A percentile compares a stretch with the other conserved stretches of the same genome.
phyloP scores from a whole-genome alignment of 2,797 vertebrate species.

The Buceros bicornis region DNA sequence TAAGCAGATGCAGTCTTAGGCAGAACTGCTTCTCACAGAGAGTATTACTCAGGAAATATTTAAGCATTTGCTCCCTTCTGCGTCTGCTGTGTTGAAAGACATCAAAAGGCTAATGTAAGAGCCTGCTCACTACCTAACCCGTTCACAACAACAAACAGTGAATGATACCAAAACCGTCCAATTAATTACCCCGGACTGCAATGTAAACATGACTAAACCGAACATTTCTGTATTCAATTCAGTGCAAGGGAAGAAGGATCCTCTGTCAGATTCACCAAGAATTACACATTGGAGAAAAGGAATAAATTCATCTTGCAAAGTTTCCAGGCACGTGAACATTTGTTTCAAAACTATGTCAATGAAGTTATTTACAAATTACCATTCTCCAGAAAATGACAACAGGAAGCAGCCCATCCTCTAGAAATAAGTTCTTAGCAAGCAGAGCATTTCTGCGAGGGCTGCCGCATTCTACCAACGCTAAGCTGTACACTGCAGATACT shows the following conservation, averaged over 20 bases:
- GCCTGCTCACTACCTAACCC: not conserved
- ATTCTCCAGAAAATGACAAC: not conserved
- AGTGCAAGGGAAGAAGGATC: not conserved
- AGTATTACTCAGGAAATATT: not conserved
- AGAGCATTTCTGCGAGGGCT: not conserved
- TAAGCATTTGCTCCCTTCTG: not conserved
- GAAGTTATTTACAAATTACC: not conserved
- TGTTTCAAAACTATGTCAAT: not conserved
- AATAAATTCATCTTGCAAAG: not conserved
- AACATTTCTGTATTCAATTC: not conserved
- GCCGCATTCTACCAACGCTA: not conserved
- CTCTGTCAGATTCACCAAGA: not conserved
- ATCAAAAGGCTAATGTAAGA: not conserved
- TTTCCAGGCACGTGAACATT: not conserved
- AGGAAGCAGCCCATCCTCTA: slow-evolving; percentile 36
- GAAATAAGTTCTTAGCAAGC: not conserved
- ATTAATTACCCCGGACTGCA: not conserved
- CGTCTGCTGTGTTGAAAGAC: not conserved
- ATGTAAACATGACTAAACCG: not conserved
- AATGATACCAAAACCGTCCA: not conserved
- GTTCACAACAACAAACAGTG: not conserved
- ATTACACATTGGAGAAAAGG: not conserved
- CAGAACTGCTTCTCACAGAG: slow-evolving; percentile 1
- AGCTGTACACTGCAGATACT: not conserved
- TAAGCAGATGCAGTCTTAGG: not conserved